Percentiles rank a stretch among this genome's conserved stretches.
Conservation (phyloP, 1,140 invertebrate genomes). For the Eueides isabella region DNA sequence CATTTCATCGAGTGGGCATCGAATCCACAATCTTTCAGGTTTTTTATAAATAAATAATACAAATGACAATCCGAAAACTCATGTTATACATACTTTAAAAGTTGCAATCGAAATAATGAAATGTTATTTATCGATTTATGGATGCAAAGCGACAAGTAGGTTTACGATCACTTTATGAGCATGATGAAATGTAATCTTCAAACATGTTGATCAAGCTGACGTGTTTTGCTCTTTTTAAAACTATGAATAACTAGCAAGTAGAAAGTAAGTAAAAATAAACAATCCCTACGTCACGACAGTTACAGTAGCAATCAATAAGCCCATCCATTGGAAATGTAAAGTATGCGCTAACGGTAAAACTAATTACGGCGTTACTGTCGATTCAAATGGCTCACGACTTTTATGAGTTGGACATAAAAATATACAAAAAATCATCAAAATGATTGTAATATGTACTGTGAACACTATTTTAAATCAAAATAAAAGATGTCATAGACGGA, state of each 20-base stretch:
- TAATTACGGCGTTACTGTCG: conserved; percentile 74
- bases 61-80: no score
- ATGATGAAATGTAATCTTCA: conserved; percentile 6
- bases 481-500: not conserved
- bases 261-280: conserved; percentile 56
- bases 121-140: conserved; percentile 6
- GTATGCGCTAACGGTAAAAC: conserved; percentile 73
- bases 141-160: conserved; percentile 8
- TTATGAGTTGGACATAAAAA: conserved; percentile 36
- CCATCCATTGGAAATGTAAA: conserved; percentile 67
- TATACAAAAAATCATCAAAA: conserved; percentile 60
- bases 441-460: not conserved
- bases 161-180: conserved; percentile 6
- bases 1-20: no score
- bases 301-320: conserved; percentile 54
- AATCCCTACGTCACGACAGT: conserved; percentile 58
- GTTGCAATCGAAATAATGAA: not conserved
- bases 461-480: not conserved
- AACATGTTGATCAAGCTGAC: not conserved
- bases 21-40: no score
- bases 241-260: not conserved
- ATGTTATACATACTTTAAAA: not conserved
- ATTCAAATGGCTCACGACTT: conserved; percentile 71
- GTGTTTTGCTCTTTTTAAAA: conserved; percentile 2
- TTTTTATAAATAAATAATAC: no score